A percentile compares a stretch with the other conserved stretches of the same genome.
These are phyloP conservation scores for Menura novaehollandiae DNA, from an alignment of 2,113 vertebrate genomes.

Conservation along the genomic window DNA sequence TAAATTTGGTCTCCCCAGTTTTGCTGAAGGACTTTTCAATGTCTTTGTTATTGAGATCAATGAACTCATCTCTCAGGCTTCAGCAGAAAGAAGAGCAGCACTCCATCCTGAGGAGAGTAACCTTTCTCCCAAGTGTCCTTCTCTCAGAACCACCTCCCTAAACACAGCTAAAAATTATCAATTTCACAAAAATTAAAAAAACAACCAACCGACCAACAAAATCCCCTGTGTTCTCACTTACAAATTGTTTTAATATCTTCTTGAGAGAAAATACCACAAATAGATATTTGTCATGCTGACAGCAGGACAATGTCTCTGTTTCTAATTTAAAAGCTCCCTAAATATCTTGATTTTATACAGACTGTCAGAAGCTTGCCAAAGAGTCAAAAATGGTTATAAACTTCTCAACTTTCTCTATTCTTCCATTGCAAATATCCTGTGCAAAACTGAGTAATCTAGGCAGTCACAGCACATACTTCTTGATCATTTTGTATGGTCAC, in stretches of 20 bases:
- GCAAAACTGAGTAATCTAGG: neutral
- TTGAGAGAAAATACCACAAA: neutral
- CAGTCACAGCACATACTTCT: neutral
- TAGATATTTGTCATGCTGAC: neutral
- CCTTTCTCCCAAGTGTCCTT: neutral
- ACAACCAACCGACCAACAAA: neutral
- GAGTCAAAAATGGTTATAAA: neutral
- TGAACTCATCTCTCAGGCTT: neutral
- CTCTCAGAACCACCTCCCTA: neutral
- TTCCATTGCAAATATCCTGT: neutral
- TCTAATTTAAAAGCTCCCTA: neutral
- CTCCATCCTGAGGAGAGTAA: neutral
- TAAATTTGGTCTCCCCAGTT: neutral
- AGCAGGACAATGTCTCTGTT: neutral
- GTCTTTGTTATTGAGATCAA: slow-evolving; percentile 9
- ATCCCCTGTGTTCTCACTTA: neutral
- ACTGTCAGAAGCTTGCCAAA: neutral
- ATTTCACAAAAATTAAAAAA: neutral
- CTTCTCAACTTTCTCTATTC: neutral
- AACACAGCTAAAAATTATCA: neutral
- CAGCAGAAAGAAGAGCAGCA: neutral
- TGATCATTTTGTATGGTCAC: neutral
- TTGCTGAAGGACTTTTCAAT: neutral
- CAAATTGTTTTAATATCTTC: neutral
- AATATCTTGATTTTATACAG: neutral